Evolutionary conservation across 2,113 vertebrate species (phyloP).

Genomic region (Barbus barbus): DNA sequence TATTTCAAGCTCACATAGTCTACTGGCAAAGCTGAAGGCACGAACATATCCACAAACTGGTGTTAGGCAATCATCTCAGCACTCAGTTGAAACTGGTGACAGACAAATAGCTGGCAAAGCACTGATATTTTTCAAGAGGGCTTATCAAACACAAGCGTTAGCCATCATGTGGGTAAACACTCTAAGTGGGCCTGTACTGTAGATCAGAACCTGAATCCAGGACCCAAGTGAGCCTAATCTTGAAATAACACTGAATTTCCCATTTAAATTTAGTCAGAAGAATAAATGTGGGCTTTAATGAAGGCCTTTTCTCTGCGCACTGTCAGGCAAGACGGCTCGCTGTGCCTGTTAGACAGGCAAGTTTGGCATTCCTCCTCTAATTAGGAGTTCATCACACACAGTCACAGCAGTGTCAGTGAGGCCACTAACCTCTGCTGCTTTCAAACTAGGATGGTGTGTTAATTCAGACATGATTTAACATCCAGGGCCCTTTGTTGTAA

Average conservation of each 20-base stretch:
- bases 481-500: background rate
- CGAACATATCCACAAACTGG: conserved; percentile 40
- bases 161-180: conserved; percentile 38
- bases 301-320: background rate
- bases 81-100: conserved; percentile 52
- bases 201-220: background rate
- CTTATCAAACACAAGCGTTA: conserved; percentile 49
- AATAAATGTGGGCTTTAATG: conserved; percentile 23
- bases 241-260: conserved; percentile 13
- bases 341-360: conserved; percentile 12
- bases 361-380: conserved; percentile 38
- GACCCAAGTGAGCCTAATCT: background rate
- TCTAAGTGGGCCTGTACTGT: background rate
- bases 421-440: background rate
- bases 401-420: background rate
- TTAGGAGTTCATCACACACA: conserved; percentile 23
- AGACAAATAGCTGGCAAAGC: conserved; percentile 49
- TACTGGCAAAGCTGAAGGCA: background rate
- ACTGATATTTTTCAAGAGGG: conserved; percentile 53
- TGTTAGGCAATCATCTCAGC: conserved; percentile 42
- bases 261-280: conserved; percentile 24
- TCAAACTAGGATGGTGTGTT: conserved; percentile 18
- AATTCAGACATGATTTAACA: conserved; percentile 29
- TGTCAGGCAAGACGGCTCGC: background rate
- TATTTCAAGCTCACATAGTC: background rate